Conservation (phyloP, 2,113 vertebrate species). For the Oryzias melastigma region DNA sequence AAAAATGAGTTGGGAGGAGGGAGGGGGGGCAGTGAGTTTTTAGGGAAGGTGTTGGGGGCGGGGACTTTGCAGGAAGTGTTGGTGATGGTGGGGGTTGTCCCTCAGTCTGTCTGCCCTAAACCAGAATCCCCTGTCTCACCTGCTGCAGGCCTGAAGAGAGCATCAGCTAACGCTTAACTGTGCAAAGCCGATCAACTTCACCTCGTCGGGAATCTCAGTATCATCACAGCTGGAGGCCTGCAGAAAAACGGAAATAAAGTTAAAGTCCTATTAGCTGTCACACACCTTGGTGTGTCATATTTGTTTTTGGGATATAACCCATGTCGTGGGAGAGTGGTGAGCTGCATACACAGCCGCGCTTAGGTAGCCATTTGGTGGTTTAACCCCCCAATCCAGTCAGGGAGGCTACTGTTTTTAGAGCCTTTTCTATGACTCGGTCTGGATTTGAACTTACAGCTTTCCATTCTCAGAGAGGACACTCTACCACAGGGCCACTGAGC, state of each 20-base stretch:
- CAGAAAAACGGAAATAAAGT: slow-evolving; percentile 30
- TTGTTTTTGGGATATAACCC: too few relatives aligned
- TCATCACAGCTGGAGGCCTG: slow-evolving; percentile 93
- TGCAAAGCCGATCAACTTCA: slow-evolving; percentile 98
- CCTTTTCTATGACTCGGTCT: too few relatives aligned
- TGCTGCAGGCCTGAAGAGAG: slow-evolving; percentile 62
- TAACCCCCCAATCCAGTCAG: too few relatives aligned
- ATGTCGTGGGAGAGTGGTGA: too few relatives aligned
- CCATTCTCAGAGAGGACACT: too few relatives aligned
- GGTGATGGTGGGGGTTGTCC: slow-evolving; percentile 51
- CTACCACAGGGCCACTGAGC: too few relatives aligned
- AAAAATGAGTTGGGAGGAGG: slow-evolving; percentile 49
- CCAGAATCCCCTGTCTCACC: slow-evolving; percentile 76
- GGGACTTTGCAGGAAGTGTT: slow-evolving; percentile 31
- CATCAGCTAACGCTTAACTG: slow-evolving; percentile 97
- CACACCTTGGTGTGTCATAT: too few relatives aligned
- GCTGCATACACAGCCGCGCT: too few relatives aligned
- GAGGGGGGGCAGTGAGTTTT: slow-evolving; percentile 45
- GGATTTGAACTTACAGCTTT: too few relatives aligned
- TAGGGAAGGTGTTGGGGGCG: slow-evolving; percentile 37
- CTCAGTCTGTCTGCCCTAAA: slow-evolving; percentile 77
- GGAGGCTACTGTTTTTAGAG: too few relatives aligned
- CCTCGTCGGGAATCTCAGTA: slow-evolving; percentile 92
- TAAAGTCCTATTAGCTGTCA: too few relatives aligned
- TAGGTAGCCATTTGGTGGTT: too few relatives aligned